Percentiles rank a stretch among this genome's conserved stretches.
Conservation (phyloP, 2,888 invertebrate genomes). For the Yponomeuta evonymella region DNA sequence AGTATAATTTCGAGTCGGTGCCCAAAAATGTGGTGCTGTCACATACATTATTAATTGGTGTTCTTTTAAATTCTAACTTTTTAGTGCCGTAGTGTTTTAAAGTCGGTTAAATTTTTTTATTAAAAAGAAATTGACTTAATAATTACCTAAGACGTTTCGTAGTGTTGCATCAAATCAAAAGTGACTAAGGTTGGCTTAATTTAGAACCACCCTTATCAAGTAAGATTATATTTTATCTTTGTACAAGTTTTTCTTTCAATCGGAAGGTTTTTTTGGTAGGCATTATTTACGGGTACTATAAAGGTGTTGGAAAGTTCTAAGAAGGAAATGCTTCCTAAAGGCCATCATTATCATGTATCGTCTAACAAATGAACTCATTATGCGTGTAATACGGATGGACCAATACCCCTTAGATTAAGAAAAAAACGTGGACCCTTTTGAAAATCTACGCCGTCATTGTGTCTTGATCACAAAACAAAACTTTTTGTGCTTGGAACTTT, state of each 20-base stretch:
- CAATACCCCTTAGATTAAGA: neutral
- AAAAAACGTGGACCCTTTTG: neutral
- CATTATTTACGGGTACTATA: neutral
- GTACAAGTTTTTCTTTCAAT: neutral
- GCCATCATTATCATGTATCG: neutral
- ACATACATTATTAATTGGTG: too few species aligned
- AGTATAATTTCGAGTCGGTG: too few species aligned
- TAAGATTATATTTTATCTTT: too few species aligned
- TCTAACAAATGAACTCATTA: conserved; percentile 2
- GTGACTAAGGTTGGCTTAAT: too few species aligned
- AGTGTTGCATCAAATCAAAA: too few species aligned
- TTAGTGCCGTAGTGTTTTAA: too few species aligned
- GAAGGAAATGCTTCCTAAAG: conserved; percentile 17
- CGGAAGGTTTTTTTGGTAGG: neutral
- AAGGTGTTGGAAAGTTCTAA: conserved; percentile 10
- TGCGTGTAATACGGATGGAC: neutral
- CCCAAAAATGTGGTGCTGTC: too few species aligned
- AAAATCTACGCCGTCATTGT: neutral
- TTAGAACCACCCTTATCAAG: too few species aligned
- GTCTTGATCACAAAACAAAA: neutral
- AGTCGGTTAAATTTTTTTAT: too few species aligned
- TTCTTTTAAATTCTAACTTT: too few species aligned
- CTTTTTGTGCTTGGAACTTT: neutral
- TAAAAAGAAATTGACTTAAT: too few species aligned
- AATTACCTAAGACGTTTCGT: too few species aligned